Base-by-base conservation (phyloP, 1,140 invertebrate species). In the Pseudomyrmex dendroicus region DNA sequence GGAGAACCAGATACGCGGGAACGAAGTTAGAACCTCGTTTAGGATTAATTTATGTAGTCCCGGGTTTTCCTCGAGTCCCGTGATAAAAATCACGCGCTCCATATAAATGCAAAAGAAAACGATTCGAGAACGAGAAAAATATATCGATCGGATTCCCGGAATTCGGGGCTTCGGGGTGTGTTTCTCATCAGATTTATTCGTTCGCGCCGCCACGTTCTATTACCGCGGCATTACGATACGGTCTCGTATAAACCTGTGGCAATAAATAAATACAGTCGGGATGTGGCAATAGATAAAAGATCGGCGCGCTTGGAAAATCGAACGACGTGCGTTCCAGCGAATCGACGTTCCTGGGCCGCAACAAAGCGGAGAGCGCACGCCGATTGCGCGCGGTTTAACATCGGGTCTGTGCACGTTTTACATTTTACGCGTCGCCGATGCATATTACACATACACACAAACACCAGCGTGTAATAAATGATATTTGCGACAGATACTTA, bases 201-300 rank as follows among this genome's bases (percentile, higher is more conserved):
- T 76, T 72, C 59, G 74, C 67, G 64, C 46, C 56, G 78, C 57
- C 17, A 35, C 25, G 56, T 22, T 22, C 44, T n/a, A 50, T 20
- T 44, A 54, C 54, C 66, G 54, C 59, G 62, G 64, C 82, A 35
- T 35, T 35, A 35, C 35, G 35, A 35, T 35, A 35, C 48, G 44
- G 64, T 46, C 73, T 48, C 54, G 67, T 82, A 64, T 61, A 22
- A 61, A 82, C 72, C 70, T 83, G 48, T 87, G 76, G 77, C 57
- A 82, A 83, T 73, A 85, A 78, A 85, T 87, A 88, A 88, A 85
- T 88, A 72, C 56, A 77, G 59, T 17, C 66, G 70, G 25, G 68
- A 84, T 88, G 87, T 85, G 86, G 73, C 50, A 88, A 87, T 52
- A 67, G 87, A 88, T 89, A 83, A 88, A 84, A 84, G 86, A 88